These are phyloP conservation scores for Teleiodes luculella DNA, from an alignment of 2,888 invertebrate genomes.

Conservation along the genomic window DNA sequence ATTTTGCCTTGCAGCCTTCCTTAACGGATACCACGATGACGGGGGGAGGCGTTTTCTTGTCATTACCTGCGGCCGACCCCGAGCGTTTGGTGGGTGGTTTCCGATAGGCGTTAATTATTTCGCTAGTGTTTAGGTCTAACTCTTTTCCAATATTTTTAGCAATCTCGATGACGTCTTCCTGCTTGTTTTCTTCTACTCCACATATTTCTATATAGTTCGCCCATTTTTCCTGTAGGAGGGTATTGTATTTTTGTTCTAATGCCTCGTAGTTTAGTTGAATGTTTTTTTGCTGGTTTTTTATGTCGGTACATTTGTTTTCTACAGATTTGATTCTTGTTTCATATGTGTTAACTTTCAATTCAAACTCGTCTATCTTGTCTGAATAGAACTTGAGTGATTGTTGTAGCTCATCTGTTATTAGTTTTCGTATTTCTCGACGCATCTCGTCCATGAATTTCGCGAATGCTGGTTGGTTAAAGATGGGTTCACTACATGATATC, in stretches of 20 bases:
- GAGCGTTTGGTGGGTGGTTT: background rate
- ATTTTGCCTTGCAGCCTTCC: conserved; percentile 6
- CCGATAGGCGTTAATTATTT: background rate
- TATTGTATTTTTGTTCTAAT: conserved; percentile 17
- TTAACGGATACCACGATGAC: background rate
- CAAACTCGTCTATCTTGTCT: too few relatives aligned
- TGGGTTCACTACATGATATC: too few relatives aligned
- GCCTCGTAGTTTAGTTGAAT: conserved; percentile 12
- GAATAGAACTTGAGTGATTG: too few relatives aligned
- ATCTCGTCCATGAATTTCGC: too few relatives aligned
- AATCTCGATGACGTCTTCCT: background rate
- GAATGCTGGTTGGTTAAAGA: background rate
- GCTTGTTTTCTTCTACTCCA: background rate
- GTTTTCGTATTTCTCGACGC: too few relatives aligned
- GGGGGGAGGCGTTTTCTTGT: background rate
- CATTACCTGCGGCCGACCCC: background rate
- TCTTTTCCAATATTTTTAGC: background rate
- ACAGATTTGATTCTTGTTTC: conserved; percentile 15
- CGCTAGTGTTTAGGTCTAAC: background rate
- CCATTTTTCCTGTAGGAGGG: conserved; percentile 13
- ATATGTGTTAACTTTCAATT: conserved; percentile 7
- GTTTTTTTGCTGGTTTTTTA: conserved; percentile 17
- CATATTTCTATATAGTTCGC: conserved; percentile 5
- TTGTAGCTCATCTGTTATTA: too few relatives aligned
- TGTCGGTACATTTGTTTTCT: conserved; percentile 16